phyloP scores from a whole-genome alignment of 2,888 invertebrate species.

The Bedellia somnulentella region DNA sequence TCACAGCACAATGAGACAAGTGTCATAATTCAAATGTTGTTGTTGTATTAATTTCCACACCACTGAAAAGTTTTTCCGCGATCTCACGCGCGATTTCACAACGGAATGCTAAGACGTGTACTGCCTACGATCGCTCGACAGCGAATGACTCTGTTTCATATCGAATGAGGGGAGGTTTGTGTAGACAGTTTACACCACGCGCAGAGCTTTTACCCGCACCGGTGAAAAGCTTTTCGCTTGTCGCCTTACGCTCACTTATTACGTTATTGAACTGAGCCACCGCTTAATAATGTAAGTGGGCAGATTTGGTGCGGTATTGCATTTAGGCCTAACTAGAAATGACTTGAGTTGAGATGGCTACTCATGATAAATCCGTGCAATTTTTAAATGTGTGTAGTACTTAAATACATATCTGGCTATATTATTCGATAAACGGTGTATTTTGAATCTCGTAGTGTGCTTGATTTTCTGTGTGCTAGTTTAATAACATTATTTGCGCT shows the following conservation, averaged over 20 bases:
- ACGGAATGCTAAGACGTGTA: too few species aligned
- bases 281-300: conserved; percentile 54
- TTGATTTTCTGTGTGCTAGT: too few species aligned
- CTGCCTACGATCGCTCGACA: conserved; percentile 25
- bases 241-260: conserved; percentile 18
- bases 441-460: too few species aligned
- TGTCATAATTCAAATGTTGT: too few species aligned
- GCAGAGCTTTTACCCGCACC: conserved; percentile 22
- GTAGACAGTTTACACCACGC: conserved; percentile 36
- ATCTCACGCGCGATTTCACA: conserved; percentile 17
- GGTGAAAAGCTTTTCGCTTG: conserved; percentile 42
- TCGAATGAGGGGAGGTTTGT: conserved; percentile 17
- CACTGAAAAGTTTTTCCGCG: conserved; percentile 56
- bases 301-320: conserved; percentile 49
- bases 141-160: too few species aligned
- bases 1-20: too few species aligned
- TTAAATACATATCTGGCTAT: too few species aligned
- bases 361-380: too few species aligned
- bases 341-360: conserved; percentile 21
- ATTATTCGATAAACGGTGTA: too few species aligned
- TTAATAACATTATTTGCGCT: too few species aligned
- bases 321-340: conserved; percentile 54
- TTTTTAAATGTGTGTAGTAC: too few species aligned
- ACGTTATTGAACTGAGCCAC: conserved; percentile 19
- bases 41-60: too few species aligned